These are phyloP conservation scores for Polia nebulosa DNA, from an alignment of 2,888 invertebrate species.

Conservation along the genomic window DNA sequence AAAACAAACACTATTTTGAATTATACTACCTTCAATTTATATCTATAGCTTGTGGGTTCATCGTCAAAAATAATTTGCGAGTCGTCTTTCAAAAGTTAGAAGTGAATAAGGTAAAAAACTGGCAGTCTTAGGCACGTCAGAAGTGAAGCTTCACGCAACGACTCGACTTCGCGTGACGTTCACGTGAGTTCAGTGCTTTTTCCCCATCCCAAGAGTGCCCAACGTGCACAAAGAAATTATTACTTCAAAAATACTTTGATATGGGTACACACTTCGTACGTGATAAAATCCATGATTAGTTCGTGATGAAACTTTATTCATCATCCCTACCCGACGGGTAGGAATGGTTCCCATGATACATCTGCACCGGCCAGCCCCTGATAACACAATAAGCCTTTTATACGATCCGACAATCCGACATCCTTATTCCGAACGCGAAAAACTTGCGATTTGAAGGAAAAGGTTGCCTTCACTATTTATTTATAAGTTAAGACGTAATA, in stretches of 20 bases:
- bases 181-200: too few species aligned
- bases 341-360: conserved; percentile 30
- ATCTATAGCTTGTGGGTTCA: too few species aligned
- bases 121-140: too few species aligned
- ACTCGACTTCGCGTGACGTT: too few species aligned
- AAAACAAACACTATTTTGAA: not conserved
- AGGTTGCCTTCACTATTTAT: conserved; percentile 26
- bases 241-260: not conserved
- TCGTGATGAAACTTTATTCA: conserved; percentile 28
- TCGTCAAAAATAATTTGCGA: too few species aligned
- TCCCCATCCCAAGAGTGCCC: too few species aligned
- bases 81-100: too few species aligned
- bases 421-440: conserved; percentile 45
- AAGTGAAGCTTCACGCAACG: too few species aligned
- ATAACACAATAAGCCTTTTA: conserved; percentile 65
- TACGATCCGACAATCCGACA: conserved; percentile 45
- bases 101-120: too few species aligned
- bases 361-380: conserved; percentile 42
- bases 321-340: conserved; percentile 2
- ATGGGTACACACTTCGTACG: not conserved
- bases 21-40: not conserved
- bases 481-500: conserved; percentile 13
- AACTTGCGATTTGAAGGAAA: conserved; percentile 33
- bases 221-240: too few species aligned
- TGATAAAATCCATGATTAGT: conserved; percentile 33